Evolutionary conservation across 2,797 vertebrate genomes (phyloP), one percentile per base, ranked within the genome.

Genomic region (Eremophila alpestris): DNA sequence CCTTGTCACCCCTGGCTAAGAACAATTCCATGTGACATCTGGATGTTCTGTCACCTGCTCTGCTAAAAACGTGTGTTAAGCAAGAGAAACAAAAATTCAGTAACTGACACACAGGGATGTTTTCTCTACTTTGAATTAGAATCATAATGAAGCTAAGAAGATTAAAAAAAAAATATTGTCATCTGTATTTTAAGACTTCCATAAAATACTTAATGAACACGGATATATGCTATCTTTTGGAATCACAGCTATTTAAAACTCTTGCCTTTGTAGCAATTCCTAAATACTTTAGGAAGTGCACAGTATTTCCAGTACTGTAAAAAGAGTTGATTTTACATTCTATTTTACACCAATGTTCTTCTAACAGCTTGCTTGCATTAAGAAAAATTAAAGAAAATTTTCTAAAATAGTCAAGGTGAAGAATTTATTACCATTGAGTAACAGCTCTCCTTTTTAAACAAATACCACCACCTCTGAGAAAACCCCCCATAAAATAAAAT

Each of bases 401-500:
- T 48, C 20, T 78, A 10, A 92, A 75, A 9, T 12, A 51, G 27
- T 29, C 41, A 77, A 70, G 27, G 27, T 65, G 13, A 70, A 85
- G 18, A 34, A 13, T 34, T 51, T 49, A 58, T 2, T 10, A 11
- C 2, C 8, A 40, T 23, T 54, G 19, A 77, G 74, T 40, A 78
- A 87, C 88, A 78, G 10, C 1, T 68, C 5, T 65, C 8, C 1
- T 78, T 89, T 82, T 38, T 40, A 91, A 60, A 55, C n/a, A 48
- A 79, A 12, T 6, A 27, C 7, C 4, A 10, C 7, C 4, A 11
- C 2, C 2, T 21, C 14, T 4, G 14, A 9, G 6, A 16, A 15
- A 11, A 12, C 14, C 0, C 0, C 2, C 3, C 12, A 7, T 34
- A 46, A 82, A 88, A 16, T 12, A 51, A 83, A 82, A 4, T 3